Base-by-base conservation (phyloP, 2,797 vertebrate genomes). In the Euphonia xanthogaster region DNA sequence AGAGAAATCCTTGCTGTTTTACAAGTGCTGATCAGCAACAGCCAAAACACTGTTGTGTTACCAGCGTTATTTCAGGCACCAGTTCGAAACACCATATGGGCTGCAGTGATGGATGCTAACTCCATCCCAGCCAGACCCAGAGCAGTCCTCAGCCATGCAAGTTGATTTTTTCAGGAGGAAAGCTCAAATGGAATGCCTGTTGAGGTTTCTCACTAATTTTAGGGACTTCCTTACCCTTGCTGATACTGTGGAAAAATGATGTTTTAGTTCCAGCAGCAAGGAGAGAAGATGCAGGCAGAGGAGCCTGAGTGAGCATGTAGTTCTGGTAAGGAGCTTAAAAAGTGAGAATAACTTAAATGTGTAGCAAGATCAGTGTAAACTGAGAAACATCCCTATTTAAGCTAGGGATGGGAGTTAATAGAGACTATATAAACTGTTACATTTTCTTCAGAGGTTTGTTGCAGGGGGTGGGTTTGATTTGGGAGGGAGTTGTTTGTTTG, bases 401-500 rank as follows among this genome's bases (percentile, higher is more conserved):
- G 19, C 7, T 31, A 45, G 22, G 19, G 13, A 10, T 44, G 15
- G 24, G 15, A 55, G 15, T 90, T 57, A 53, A 17, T 35, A 44
- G 57, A 75, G 16, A 62, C 65, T 48, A 31, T 44, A 62, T 28
- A 85, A 76, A 40, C 21, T 70, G 10, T 68, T 58, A n/a, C 0
- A 0, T 62, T 85, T 85, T 80, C 37, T 63, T 86, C 23, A 44
- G 61, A 58, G 19, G 4, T 85, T 60, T 81, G 2, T 8, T 48
- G 12, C 1, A 0, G 7, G 3, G 14, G 7, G 5, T n/a, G 47
- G 7, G 33, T 30, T 55, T 55, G 18, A 12, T 28, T 50, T 63
- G 3, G 6, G 5, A 15, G 9, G 18, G 22, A 62, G 17, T 22
- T 24, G 8, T 9, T 39, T 7, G 14, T 10, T 37, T 17, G 10